Evolutionary conservation across 2,888 invertebrate species (phyloP), one percentile per base, ranked within the genome.

Genomic region (Azorinus chamasolen): DNA sequence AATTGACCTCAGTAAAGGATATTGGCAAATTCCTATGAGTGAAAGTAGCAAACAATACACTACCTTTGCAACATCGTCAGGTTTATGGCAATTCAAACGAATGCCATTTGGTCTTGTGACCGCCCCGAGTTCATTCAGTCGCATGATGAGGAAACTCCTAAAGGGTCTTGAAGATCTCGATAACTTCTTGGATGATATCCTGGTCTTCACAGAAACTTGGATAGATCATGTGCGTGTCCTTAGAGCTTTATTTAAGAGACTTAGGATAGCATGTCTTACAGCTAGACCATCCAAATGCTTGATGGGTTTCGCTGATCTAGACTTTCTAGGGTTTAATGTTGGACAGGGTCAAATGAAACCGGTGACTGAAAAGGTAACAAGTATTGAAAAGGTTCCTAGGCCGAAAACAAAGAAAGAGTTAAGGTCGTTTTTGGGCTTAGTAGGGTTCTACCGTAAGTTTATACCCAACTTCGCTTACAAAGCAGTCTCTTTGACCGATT

Each of bases 1-100:
- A 43, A 22, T 83, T n/a, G 79, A 84, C 62, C 25, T 85, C 3
- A 43, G 64, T 1, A 82, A 85, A 46, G 84, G 82, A 1, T 83
- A 83, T 46, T 85, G 79, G 84, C 84, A 86, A 27, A 45, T 85
- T 6, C 64, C 72, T 12, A 22, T 83, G 55, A 32, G 39, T 1
- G 54, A 63, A 12, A 20, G 48, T n/a, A 25, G 75, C 8, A 77
- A 73, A 27, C 45, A 22, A 16, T 39, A 57, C 3, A 82, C 82
- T 12, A 76, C 79, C 10, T 85, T 84, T 61, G 27, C n/a, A n/a
- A n/a, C n/a, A n/a, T n/a, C n/a, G n/a, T n/a, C n/a, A n/a, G n/a
- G n/a, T n/a, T n/a, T n/a, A 39, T 73, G 48, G 37, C 66, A 81
- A 18, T 79, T 76, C 43, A 20, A 27, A 22, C 61, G 59, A 5